Base-by-base conservation (phyloP, 2,888 invertebrate genomes). In the Acrobasis repandana region DNA sequence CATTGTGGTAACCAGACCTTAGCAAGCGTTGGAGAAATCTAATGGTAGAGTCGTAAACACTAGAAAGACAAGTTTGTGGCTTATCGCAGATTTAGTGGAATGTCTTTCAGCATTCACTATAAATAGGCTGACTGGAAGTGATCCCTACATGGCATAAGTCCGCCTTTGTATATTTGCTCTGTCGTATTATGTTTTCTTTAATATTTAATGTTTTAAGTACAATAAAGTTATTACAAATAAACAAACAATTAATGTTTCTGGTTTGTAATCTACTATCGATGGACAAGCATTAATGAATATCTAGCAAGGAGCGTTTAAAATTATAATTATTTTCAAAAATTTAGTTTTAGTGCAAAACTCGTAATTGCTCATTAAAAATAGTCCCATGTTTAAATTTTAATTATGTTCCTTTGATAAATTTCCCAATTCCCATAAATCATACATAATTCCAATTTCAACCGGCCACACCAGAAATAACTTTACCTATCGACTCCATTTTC, bases 1-100 rank as follows among this genome's bases (percentile, higher is more conserved):
- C 54, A 38, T 18, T 54, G 54, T 38, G 38, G 20, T 11, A 54
- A 54, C 54, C 54, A 54, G 54, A 54, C 38, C 54, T 54, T 43
- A 54, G 54, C 36, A 18, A 36, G 51, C 9, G 9, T 43, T 20
- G 36, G 52, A 54, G 54, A 54, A 54, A 54, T 54, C 38, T 38
- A 38, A 43, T 54, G 54, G 38, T 9, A 9, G 38, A 14, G 38
- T 18, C 18, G 52, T 18, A 54, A 38, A 18, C 38, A n/a, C 54
- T 54, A 54, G 54, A 43, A 20, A 54, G 38, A 54, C 54, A 20
- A 18, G 54, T 54, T 20, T 50, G 49, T 18, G 14, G 43, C 38
- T 54, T 54, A 54, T 54, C 54, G 11, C 14, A 38, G 16, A 54
- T 38, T 9, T 14, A 15, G 1, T 2, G 16, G 52, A 36, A 52